Evolutionary conservation across 2,888 invertebrate genomes (phyloP).

Genomic region (Pristionchus entomophagus): DNA sequence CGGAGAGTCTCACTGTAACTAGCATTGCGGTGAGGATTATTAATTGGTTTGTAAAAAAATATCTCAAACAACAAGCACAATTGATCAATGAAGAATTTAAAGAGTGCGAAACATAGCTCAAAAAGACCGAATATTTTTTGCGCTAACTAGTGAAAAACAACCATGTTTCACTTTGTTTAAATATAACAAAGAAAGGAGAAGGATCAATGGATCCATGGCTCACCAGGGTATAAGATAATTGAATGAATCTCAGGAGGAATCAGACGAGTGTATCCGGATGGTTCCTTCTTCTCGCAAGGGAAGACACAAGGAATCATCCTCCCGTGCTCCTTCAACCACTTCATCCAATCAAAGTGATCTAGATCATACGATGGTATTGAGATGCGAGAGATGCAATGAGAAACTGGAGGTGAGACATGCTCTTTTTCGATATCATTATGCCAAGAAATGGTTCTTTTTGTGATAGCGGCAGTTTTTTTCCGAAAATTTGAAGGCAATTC

Average conservation of each 20-base stretch:
- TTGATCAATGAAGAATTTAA: not conserved
- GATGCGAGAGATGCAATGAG: slow-evolving; percentile 40
- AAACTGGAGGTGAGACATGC: not conserved
- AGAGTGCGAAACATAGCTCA: not conserved
- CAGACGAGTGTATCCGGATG: slow-evolving; percentile 43
- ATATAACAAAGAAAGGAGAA: not conserved
- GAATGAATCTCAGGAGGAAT: slow-evolving; percentile 43
- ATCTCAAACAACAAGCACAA: no score
- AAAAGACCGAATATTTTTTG: not conserved
- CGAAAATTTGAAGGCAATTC: no score
- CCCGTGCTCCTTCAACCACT: not conserved
- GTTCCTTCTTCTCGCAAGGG: not conserved
- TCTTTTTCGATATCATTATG: no score
- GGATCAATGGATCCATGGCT: not conserved
- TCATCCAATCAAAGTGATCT: not conserved
- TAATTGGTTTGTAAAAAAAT: no score
- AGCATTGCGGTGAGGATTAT: slow-evolving; percentile 30
- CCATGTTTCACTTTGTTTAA: not conserved
- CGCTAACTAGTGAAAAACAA: not conserved
- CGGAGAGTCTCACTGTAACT: slow-evolving; percentile 66
- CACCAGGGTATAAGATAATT: no score
- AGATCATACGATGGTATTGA: not conserved
- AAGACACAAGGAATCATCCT: slow-evolving; percentile 6
- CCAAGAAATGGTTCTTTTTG: no score
- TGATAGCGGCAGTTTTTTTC: no score